Percentiles rank a stretch among this genome's conserved stretches.
These are phyloP conservation scores for Puntigrus tetrazona DNA, from an alignment of 2,113 vertebrate species.

Conservation along the genomic window DNA sequence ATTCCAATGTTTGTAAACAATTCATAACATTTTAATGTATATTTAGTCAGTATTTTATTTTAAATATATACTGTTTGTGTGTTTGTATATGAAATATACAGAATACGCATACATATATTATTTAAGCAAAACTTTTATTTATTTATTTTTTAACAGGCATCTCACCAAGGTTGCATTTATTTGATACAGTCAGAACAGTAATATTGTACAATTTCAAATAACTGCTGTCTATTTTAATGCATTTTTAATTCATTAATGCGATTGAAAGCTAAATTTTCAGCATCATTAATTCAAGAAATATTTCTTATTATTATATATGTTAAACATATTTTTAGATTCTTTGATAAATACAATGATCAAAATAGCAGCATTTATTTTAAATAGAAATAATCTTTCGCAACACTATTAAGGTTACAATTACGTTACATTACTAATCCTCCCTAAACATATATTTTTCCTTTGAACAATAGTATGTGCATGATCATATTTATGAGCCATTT, in stretches of 20 bases:
- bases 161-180: neutral
- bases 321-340: neutral
- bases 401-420: too few species aligned
- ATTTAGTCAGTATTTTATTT: too few species aligned
- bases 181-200: neutral
- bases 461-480: neutral
- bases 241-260: neutral
- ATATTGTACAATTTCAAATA: neutral
- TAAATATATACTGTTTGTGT: too few species aligned
- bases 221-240: neutral
- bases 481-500: neutral
- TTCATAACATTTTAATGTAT: neutral
- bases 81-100: too few species aligned
- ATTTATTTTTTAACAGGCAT: too few species aligned
- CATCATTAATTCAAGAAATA: neutral
- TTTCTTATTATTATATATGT: neutral
- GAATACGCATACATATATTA: too few species aligned
- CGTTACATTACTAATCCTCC: too few species aligned
- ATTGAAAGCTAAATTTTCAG: neutral
- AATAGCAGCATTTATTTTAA: neutral
- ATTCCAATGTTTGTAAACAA: neutral
- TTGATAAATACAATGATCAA: neutral
- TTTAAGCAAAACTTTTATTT: too few species aligned
- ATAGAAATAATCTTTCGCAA: neutral
- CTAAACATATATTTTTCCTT: too few species aligned